Evolutionary conservation across 2,888 invertebrate species (phyloP), one percentile per base, ranked within the genome.

Genomic region (Pachydiplax longipennis): DNA sequence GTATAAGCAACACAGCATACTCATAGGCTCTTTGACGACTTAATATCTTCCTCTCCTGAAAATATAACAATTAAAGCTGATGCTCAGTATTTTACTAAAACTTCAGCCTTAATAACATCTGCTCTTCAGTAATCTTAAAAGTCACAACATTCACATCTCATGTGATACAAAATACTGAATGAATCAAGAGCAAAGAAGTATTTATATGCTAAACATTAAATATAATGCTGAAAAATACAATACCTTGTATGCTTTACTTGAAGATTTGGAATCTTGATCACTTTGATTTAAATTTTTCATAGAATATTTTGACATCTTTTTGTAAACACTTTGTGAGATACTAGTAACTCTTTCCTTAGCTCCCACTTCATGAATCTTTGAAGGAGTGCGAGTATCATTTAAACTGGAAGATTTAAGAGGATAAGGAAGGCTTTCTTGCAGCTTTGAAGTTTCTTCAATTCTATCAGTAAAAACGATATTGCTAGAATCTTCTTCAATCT

Each of bases 1-100:
- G 98, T 91, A 98, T 97, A 93, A 96, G 97, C 53, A 98, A 93
- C 1, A 96, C 96, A 0, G 96, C 96, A 95, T 96, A 96, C 93
- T 96, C 95, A 61, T 95, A 22, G 37, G 35, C 65, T 93, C 91
- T 90, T 22, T 48, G 37, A 1, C 18, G n/a, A 18, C 87, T 37
- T 18, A 37, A 8, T 10, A 83, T 10, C 18, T 37, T 61, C 81
- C 22, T 53, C 6, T 53, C 61, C 90, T 90, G 58, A 1, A 35
- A 53, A 35, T 0, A 10, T 73, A 13, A n/a, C 22, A 37, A 22
- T 80, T 53, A 18, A 31, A 31, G 40, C 15, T 2, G 25, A 48
- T 65, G 22, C 35, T 90, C n/a, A 90, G 25, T 37, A 81, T 44
- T 22, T 5, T 10, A 10, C 31, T n/a, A 31, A 44, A 81, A 40